Percentiles rank a stretch among this genome's conserved stretches.
Evolutionary conservation across 2,113 vertebrate genomes (phyloP).

Genomic region (Hemibagrus wyckioides): DNA sequence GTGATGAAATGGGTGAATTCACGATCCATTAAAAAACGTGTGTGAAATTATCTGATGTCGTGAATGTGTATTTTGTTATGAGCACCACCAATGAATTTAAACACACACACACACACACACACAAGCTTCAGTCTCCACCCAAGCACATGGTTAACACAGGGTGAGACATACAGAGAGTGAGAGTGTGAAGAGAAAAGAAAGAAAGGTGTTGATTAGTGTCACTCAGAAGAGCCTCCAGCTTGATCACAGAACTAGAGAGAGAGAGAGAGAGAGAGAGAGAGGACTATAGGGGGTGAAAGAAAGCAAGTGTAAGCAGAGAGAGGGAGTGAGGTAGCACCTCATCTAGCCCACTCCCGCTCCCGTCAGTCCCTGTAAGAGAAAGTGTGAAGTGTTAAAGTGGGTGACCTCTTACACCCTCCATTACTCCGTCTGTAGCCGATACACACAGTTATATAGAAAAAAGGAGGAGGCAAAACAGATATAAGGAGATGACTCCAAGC

Average conservation of each 20-base stretch:
- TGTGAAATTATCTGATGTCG: neutral
- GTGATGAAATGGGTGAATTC: neutral
- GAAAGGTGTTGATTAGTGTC: constrained; percentile 74
- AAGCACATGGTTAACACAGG: constrained; percentile 6
- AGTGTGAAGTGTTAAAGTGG: constrained; percentile 68
- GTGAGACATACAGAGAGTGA: constrained; percentile 24
- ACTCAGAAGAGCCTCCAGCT: constrained; percentile 61
- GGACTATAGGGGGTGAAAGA: constrained; percentile 39
- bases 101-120: neutral
- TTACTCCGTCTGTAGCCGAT: constrained; percentile 17
- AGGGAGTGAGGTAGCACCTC: constrained; percentile 33
- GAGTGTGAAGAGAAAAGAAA: constrained; percentile 56
- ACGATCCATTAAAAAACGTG: neutral
- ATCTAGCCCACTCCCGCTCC: constrained; percentile 44
- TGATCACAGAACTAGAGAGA: constrained; percentile 59
- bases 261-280: constrained; percentile 17
- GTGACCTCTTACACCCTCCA: constrained; percentile 25
- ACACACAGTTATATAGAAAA: neutral
- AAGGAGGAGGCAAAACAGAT: neutral
- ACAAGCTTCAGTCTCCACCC: neutral
- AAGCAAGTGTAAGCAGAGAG: constrained; percentile 20
- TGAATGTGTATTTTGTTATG: neutral
- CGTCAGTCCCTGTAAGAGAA: constrained; percentile 46
- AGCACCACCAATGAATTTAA: neutral
- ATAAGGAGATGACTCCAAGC: neutral